Conservation (phyloP, 2,888 invertebrate species). For the Pegoplata infirma region DNA sequence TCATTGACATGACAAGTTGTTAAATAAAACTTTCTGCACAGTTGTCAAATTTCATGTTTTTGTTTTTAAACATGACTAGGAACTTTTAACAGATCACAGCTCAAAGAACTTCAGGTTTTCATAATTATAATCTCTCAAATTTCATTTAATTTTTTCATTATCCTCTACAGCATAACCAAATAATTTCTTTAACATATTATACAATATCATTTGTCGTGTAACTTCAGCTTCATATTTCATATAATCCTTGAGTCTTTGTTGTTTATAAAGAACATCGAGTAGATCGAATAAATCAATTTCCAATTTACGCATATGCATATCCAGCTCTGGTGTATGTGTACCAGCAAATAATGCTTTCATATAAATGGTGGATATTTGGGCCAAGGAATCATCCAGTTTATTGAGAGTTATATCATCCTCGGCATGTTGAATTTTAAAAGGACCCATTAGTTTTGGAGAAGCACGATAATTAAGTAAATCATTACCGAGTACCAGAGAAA, state of each 20-base stretch:
- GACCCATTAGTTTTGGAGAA: conserved; percentile 68
- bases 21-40: background rate
- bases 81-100: conserved; percentile 49
- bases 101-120: too few relatives aligned
- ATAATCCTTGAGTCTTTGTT: conserved; percentile 71
- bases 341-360: conserved; percentile 73
- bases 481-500: conserved; percentile 14
- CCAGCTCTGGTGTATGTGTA: conserved; percentile 70
- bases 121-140: background rate
- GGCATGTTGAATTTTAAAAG: conserved; percentile 61
- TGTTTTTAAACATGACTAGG: background rate
- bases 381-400: conserved; percentile 68
- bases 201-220: conserved; percentile 73
- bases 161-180: conserved; percentile 70
- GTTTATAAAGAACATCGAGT: conserved; percentile 69
- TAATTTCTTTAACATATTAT: conserved; percentile 72
- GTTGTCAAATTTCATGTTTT: background rate
- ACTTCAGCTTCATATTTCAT: conserved; percentile 74
- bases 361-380: conserved; percentile 70
- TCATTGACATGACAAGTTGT: background rate
- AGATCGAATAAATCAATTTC: conserved; percentile 72
- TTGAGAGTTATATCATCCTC: conserved; percentile 67
- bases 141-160: conserved; percentile 49
- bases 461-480: conserved; percentile 63
- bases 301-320: conserved; percentile 67